Conservation (phyloP, 2,888 invertebrate species). For the Asteroscopus sphinx region DNA sequence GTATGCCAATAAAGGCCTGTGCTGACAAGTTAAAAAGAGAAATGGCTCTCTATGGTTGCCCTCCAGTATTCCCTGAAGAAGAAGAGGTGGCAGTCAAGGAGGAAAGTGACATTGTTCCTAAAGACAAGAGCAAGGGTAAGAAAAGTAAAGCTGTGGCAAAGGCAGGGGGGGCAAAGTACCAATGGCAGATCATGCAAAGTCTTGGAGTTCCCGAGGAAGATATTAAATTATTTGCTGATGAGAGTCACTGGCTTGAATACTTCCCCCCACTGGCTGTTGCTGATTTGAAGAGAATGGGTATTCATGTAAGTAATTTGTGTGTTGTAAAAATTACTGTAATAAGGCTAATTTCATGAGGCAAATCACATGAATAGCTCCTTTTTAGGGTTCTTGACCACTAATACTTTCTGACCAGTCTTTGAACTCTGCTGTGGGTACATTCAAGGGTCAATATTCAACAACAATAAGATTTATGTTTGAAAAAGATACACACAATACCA, state of each 20-base stretch:
- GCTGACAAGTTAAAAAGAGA: slow-evolving; percentile 99
- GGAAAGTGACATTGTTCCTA: slow-evolving; percentile 90
- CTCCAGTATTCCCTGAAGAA: slow-evolving; percentile 95
- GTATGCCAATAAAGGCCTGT: slow-evolving; percentile 99
- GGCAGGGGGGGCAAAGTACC: slow-evolving; percentile 96
- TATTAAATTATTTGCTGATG: slow-evolving; percentile 97
- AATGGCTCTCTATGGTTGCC: slow-evolving; percentile 97
- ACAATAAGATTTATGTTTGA: too few species aligned
- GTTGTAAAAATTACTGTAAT: too few species aligned
- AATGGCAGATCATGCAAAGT: slow-evolving; percentile 99
- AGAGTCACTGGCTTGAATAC: slow-evolving; percentile 98
- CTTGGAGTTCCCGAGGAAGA: slow-evolving; percentile 97
- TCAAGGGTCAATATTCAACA: too few species aligned
- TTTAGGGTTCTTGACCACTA: too few species aligned
- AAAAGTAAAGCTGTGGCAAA: slow-evolving; percentile 99
- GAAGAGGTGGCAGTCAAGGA: slow-evolving; percentile 85
- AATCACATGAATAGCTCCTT: too few species aligned
- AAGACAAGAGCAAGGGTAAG: slow-evolving; percentile 94
- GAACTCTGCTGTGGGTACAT: too few species aligned
- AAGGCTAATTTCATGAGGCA: too few species aligned
- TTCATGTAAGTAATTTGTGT: slow-evolving; percentile 93
- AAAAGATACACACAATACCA: too few species aligned
- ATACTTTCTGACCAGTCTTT: too few species aligned
- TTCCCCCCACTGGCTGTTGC: slow-evolving; percentile 97
- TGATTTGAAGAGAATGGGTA: slow-evolving; percentile 96